Conservation (phyloP, 1,140 invertebrate species). For the Drusus annulatus region DNA sequence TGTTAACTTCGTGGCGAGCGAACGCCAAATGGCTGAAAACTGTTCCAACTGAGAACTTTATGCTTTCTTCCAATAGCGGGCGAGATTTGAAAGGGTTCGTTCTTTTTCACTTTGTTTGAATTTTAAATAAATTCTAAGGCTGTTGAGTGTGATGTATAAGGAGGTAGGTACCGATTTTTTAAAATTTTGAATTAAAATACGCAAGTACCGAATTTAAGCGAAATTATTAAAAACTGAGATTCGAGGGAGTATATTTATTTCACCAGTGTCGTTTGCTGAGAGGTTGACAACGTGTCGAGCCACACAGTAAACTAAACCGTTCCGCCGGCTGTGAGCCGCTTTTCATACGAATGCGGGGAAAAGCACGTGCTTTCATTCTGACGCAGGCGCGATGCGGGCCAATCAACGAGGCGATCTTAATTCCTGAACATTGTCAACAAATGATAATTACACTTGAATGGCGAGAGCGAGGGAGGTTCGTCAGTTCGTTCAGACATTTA, state of each 20-base stretch:
- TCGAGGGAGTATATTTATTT: background rate
- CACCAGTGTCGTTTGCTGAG: no score
- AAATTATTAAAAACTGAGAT: conserved; percentile 1
- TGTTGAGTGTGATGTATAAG: no score
- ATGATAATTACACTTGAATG: background rate
- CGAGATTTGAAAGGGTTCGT: conserved; percentile 4
- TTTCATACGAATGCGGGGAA: conserved; percentile 45
- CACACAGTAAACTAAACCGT: conserved; percentile 30
- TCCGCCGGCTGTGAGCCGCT: conserved; percentile 23
- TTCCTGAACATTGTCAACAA: conserved; percentile 33
- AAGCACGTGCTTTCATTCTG: conserved; percentile 46
- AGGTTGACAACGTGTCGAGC: conserved; percentile 7
- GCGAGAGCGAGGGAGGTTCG: background rate
- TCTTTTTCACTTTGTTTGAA: conserved; percentile 25
- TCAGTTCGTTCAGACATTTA: background rate
- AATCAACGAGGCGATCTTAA: conserved; percentile 33
- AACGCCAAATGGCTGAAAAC: background rate
- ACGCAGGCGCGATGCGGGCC: conserved; percentile 25
- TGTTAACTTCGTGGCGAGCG: no score
- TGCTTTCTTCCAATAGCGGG: conserved; percentile 21
- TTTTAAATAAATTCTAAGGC: background rate
- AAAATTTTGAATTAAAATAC: no score
- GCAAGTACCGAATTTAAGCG: no score
- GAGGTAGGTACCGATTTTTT: no score
- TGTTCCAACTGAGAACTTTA: conserved; percentile 3